phyloP scores from a whole-genome alignment of 2,113 vertebrate genomes.

The Bombycilla garrulus region DNA sequence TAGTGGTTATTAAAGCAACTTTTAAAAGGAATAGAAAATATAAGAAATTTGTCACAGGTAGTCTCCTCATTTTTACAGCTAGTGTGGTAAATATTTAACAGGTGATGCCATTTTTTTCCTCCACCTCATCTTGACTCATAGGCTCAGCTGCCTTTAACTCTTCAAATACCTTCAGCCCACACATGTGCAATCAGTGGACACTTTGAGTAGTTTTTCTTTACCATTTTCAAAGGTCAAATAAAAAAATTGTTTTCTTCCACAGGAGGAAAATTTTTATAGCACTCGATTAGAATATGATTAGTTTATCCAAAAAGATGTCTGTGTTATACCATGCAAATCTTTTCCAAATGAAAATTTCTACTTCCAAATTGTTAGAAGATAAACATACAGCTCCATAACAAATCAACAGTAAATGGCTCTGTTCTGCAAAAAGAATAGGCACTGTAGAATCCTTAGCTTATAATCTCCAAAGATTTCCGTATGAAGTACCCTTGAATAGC shows the following conservation, averaged over 20 bases:
- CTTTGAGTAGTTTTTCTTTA: neutral
- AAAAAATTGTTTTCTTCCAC: neutral
- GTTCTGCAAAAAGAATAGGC: neutral
- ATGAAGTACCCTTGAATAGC: neutral
- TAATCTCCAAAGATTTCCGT: neutral
- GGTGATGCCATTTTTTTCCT: neutral
- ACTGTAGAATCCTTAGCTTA: neutral
- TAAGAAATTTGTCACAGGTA: neutral
- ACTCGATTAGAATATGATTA: neutral
- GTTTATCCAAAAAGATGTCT: neutral
- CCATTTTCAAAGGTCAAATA: neutral
- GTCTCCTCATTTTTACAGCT: neutral
- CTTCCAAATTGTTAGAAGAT: neutral
- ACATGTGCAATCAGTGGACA: neutral
- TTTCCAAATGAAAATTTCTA: neutral
- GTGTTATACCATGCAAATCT: neutral
- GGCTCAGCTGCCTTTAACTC: neutral
- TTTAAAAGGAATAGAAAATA: neutral
- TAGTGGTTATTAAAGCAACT: neutral
- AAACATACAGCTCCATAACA: neutral
- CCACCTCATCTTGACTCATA: neutral
- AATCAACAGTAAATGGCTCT: neutral
- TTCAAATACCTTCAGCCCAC: neutral
- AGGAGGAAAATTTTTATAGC: rapidly evolving
- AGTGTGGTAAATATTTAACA: neutral